These are phyloP conservation scores for Leptinotarsa texana DNA, from an alignment of 1,140 invertebrate genomes.

Conservation along the genomic window DNA sequence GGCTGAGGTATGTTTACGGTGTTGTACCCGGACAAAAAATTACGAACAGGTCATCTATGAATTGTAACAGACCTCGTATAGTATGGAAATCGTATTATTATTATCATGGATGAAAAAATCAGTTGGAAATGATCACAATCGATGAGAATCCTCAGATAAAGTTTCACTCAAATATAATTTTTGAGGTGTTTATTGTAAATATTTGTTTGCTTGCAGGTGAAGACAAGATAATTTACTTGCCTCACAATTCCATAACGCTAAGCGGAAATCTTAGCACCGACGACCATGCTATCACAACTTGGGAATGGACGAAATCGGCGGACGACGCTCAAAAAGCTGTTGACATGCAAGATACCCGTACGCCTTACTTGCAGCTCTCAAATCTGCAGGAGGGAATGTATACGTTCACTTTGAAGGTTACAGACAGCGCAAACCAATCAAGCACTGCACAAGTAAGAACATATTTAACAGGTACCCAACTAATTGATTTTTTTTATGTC, in stretches of 20 bases:
- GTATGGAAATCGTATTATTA: too few species aligned
- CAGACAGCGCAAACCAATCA: constrained; percentile 83
- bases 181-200: not conserved
- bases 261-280: constrained; percentile 91
- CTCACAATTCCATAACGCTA: constrained; percentile 84
- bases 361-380: constrained; percentile 77
- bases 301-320: constrained; percentile 92
- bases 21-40: too few species aligned
- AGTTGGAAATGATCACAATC: too few species aligned
- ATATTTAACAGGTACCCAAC: too few species aligned
- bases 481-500: too few species aligned
- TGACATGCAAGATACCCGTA: constrained; percentile 92
- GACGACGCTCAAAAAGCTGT: constrained; percentile 85
- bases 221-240: constrained; percentile 87
- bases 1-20: too few species aligned
- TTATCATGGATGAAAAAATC: too few species aligned
- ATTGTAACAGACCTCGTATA: too few species aligned
- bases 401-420: constrained; percentile 91
- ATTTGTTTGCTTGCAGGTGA: constrained; percentile 62
- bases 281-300: constrained; percentile 88
- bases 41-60: too few species aligned
- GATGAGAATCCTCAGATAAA: too few species aligned
- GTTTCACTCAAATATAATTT: too few species aligned
- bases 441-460: constrained; percentile 69
- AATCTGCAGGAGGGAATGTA: constrained; percentile 93